Percentiles rank a stretch among this genome's conserved stretches.
These are phyloP conservation scores for Chrysolina haemoptera DNA, from an alignment of 2,888 invertebrate genomes.

Conservation along the genomic window DNA sequence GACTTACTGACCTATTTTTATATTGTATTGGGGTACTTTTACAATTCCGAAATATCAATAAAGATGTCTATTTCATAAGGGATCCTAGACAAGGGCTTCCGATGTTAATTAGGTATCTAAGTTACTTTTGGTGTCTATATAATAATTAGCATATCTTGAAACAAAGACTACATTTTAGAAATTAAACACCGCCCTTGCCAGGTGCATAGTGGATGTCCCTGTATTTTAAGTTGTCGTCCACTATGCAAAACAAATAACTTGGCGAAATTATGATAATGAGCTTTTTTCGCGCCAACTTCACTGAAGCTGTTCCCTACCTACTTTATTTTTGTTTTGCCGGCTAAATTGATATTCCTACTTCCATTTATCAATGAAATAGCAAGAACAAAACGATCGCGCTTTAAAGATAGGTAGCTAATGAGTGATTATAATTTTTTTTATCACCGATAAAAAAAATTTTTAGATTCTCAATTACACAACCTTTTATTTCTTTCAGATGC, in stretches of 20 bases:
- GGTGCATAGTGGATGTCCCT: constrained; percentile 42
- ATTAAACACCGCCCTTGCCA: background rate
- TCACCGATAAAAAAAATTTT: background rate
- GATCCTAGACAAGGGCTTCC: background rate
- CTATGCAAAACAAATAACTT: constrained; percentile 36
- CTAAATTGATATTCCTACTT: constrained; percentile 5
- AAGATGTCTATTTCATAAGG: background rate
- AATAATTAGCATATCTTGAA: background rate
- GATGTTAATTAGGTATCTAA: background rate
- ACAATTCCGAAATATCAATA: too few relatives aligned
- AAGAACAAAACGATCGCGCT: background rate
- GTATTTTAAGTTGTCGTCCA: constrained; percentile 42
- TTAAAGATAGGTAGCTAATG: too few relatives aligned
- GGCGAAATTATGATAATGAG: constrained; percentile 39
- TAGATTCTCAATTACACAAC: too few relatives aligned
- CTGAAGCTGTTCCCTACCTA: constrained; percentile 2
- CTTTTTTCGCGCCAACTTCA: constrained; percentile 40
- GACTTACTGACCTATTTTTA: too few relatives aligned
- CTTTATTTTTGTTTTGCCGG: constrained; percentile 12
- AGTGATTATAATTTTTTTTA: background rate
- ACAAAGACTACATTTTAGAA: constrained; percentile 1
- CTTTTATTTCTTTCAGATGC: too few relatives aligned
- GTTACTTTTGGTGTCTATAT: background rate
- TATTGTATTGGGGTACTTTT: too few relatives aligned
- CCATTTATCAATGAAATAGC: background rate